Conservation (phyloP, 2,888 invertebrate genomes). For the Diarsia rubi region DNA sequence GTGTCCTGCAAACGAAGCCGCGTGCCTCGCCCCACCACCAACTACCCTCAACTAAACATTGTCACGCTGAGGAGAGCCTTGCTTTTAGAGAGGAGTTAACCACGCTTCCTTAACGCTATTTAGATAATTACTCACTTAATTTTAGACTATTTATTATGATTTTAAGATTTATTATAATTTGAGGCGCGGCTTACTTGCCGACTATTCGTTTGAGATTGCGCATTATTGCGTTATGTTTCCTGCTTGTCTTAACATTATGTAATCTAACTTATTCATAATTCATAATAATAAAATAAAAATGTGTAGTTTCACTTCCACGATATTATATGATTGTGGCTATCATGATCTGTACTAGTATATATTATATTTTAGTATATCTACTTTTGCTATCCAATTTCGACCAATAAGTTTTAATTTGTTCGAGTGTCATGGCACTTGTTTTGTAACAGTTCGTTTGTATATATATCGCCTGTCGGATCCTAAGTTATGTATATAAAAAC, state of each 20-base stretch:
- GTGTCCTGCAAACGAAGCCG: background rate
- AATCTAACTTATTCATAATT: slow-evolving; percentile 53
- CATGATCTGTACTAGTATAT: slow-evolving; percentile 67
- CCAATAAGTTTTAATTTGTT: slow-evolving; percentile 62
- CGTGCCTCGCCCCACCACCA: slow-evolving; percentile 32
- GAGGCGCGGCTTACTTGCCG: slow-evolving; percentile 29
- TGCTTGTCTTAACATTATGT: slow-evolving; percentile 55
- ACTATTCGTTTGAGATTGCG: slow-evolving; percentile 54
- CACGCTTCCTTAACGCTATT: slow-evolving; percentile 63
- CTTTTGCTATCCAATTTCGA: slow-evolving; percentile 62
- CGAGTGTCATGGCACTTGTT: slow-evolving; percentile 62
- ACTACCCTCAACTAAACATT: slow-evolving; percentile 26
- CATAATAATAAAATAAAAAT: slow-evolving; percentile 38
- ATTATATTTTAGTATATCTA: slow-evolving; percentile 61
- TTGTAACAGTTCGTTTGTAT: slow-evolving; percentile 72
- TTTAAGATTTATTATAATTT: slow-evolving; percentile 55
- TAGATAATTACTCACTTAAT: slow-evolving; percentile 58
- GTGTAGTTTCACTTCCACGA: slow-evolving; percentile 56
- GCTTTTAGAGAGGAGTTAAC: slow-evolving; percentile 57
- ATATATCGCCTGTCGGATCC: slow-evolving; percentile 65
- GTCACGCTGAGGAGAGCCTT: slow-evolving; percentile 38
- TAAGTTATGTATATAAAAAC: slow-evolving; percentile 74
- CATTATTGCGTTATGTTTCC: slow-evolving; percentile 51
- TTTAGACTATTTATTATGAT: slow-evolving; percentile 51
- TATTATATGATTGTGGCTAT: slow-evolving; percentile 46